These are phyloP conservation scores for Glaucopsyche alexis DNA, from an alignment of 2,888 invertebrate species.

Conservation along the genomic window DNA sequence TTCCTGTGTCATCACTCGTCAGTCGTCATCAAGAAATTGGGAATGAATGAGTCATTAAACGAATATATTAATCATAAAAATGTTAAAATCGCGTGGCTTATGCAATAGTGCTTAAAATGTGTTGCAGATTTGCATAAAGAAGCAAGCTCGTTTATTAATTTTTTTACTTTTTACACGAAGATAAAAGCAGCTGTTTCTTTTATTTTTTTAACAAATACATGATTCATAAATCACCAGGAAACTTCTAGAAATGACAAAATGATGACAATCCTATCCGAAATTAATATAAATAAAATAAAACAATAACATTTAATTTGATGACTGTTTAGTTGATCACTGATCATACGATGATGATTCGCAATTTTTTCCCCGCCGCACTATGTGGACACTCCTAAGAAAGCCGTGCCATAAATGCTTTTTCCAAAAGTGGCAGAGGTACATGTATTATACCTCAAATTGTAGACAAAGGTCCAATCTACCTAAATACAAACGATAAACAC, in stretches of 20 bases:
- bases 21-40: not conserved
- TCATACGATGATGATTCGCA: not conserved
- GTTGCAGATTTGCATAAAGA: not conserved
- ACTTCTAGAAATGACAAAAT: not conserved
- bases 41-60: not conserved
- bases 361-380: not conserved
- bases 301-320: not conserved
- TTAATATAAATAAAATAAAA: not conserved
- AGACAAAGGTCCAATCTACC: too few relatives aligned
- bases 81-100: not conserved
- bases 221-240: too few relatives aligned
- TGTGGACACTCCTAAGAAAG: too few relatives aligned
- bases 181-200: not conserved
- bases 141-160: not conserved
- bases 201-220: too few relatives aligned
- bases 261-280: not conserved
- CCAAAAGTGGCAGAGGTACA: too few relatives aligned
- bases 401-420: too few relatives aligned
- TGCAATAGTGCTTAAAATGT: not conserved
- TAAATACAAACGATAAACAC: too few relatives aligned
- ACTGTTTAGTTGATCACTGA: not conserved
- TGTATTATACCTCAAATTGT: too few relatives aligned
- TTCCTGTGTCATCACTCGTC: slow-evolving; percentile 12
- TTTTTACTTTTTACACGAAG: not conserved
- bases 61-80: not conserved